phyloP scores from a whole-genome alignment of 2,113 vertebrate genomes.

The Macquaria ambigua region DNA sequence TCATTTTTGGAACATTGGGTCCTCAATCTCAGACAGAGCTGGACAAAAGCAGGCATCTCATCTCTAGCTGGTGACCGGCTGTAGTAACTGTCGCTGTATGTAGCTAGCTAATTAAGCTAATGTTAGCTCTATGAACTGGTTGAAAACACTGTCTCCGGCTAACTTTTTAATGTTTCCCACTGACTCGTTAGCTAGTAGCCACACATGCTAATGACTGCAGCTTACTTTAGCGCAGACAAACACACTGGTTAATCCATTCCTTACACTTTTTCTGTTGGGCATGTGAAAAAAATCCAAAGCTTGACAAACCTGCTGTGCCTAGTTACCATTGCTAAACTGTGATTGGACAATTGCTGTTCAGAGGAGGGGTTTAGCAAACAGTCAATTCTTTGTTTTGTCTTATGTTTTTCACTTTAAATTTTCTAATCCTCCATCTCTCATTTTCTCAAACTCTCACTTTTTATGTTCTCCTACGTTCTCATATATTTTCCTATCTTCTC shows the following conservation, averaged over 20 bases:
- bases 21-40: not conserved
- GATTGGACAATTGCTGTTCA: no score
- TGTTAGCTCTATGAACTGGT: not conserved
- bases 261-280: not conserved
- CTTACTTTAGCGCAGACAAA: not conserved
- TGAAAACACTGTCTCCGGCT: no score
- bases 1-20: not conserved
- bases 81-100: not conserved
- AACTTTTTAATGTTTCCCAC: not conserved
- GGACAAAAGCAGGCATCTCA: not conserved
- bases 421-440: no score
- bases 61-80: not conserved
- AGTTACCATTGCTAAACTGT: no score
- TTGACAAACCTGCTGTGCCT: no score
- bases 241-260: not conserved
- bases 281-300: no score
- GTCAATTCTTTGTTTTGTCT: no score
- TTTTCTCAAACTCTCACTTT: not conserved
- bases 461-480: no score
- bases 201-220: not conserved
- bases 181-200: not conserved
- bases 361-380: no score
- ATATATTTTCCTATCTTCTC: not conserved
- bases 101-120: not conserved
- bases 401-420: no score